Evolutionary conservation across 2,888 invertebrate genomes (phyloP).

Genomic region (Eumerus sabulonum): DNA sequence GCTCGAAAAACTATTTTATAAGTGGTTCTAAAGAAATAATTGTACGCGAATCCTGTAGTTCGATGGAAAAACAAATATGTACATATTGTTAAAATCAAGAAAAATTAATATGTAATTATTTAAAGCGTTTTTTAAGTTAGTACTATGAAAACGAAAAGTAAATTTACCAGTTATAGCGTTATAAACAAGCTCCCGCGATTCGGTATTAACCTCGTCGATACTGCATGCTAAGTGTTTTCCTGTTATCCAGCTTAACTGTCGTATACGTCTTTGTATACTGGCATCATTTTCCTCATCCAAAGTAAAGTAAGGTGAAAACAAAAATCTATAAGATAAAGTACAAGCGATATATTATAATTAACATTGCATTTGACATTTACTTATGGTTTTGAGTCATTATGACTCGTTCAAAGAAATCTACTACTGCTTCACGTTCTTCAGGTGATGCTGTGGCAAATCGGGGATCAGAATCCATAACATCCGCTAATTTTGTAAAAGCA

Average conservation of each 20-base stretch:
- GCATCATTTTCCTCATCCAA: conserved; percentile 97
- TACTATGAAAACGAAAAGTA: not conserved
- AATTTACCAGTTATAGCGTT: conserved; percentile 91
- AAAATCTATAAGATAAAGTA: conserved; percentile 81
- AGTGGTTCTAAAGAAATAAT: too few species aligned
- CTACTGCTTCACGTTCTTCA: conserved; percentile 89
- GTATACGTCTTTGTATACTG: conserved; percentile 94
- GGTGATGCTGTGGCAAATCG: conserved; percentile 75
- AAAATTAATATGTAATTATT: too few species aligned
- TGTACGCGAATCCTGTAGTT: too few species aligned
- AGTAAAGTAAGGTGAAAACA: conserved; percentile 94
- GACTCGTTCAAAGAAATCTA: conserved; percentile 96
- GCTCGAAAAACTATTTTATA: too few species aligned
- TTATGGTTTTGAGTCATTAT: conserved; percentile 94
- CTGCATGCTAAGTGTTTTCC: conserved; percentile 95
- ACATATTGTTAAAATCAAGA: too few species aligned
- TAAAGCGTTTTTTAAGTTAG: too few species aligned
- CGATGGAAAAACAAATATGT: too few species aligned
- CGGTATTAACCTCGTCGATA: conserved; percentile 90
- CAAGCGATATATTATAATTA: not conserved
- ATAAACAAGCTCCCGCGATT: conserved; percentile 94
- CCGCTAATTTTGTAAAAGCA: conserved; percentile 83
- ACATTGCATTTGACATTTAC: conserved; percentile 78
- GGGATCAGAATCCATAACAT: conserved; percentile 75
- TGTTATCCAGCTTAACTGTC: conserved; percentile 97